A percentile compares a stretch with the other conserved stretches of the same genome.
Evolutionary conservation across 2,113 vertebrate genomes (phyloP).

Genomic region (Mesocricetus auratus): DNA sequence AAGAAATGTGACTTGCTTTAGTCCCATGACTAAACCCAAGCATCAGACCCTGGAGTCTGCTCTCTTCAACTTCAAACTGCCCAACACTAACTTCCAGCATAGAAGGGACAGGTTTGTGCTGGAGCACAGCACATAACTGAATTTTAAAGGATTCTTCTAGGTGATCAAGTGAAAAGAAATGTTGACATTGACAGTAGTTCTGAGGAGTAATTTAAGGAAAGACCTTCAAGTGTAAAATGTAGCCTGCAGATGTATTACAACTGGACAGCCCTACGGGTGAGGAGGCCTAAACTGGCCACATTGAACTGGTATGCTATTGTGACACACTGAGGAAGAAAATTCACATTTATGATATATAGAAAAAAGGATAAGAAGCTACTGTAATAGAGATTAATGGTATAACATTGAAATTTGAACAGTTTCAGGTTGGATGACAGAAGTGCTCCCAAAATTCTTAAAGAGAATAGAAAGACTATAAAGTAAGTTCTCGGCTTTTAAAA

Average conservation of each 20-base stretch:
- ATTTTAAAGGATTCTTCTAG: background rate
- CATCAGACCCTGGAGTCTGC: background rate
- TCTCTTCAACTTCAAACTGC: background rate
- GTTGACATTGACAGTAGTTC: background rate
- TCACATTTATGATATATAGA: background rate
- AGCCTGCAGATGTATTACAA: conserved; percentile 15
- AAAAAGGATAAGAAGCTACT: background rate
- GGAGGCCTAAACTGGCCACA: background rate
- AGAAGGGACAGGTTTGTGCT: background rate
- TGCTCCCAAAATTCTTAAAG: background rate
- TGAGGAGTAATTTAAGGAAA: background rate
- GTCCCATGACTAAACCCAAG: background rate
- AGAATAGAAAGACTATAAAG: background rate
- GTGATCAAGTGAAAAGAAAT: background rate
- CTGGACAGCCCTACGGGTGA: background rate
- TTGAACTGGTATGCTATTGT: background rate
- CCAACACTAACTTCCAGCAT: background rate
- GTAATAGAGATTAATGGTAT: background rate
- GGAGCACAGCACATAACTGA: background rate
- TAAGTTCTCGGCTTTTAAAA: background rate
- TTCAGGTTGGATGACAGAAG: conserved; percentile 17
- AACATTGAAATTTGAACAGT: conserved; percentile 50
- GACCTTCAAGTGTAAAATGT: background rate
- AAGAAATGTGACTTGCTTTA: background rate
- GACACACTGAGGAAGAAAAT: background rate